Base-by-base conservation (phyloP, 2,113 vertebrate species). In the Gadus chalcogrammus region DNA sequence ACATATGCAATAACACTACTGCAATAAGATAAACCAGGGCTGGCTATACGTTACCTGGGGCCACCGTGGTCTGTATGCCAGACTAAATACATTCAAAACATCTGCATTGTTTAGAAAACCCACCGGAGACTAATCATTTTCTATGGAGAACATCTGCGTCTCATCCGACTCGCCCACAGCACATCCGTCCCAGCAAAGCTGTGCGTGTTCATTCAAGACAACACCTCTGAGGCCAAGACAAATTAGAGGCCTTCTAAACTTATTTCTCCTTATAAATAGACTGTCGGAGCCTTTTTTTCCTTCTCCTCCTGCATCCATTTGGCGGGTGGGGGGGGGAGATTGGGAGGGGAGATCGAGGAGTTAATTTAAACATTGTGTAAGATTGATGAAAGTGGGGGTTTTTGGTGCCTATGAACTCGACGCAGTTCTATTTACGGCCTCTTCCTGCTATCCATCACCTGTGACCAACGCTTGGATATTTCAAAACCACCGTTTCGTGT, bases 181-280 rank as follows among this genome's bases (percentile, higher is more conserved):
- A 73, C 81, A 77, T 81, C 77, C 79, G 72, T 81, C 78, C 73
- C 71, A 31, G 69, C 59, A 16, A 80, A 84, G 85, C 85, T 77
- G 74, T 82, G 83, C 76, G 67, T 79, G 76, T 84, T 88, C 82
- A 78, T 85, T 91, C 72, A 73, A 87, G 31, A 89, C 86, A 84
- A 89, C 88, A 90, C 84, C 76, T 84, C 75, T 0, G 79, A 89
- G 89, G 92, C 87, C 87, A 92, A 91, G 89, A 92, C 87, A 88
- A 92, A 91, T 90, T 86, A 90, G 81, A 78, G 74, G 61, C 75
- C 83, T 84, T 88, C 81, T 78, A 69, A 77, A 83, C 87, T 91
- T 91, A 90, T 90, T 90, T 90, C 85, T 84, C 79, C 82, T 84
- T 85, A 87, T 89, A 91, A 91, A 90, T 85, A 89, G 84, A 79